Base-by-base conservation (phyloP, 2,797 vertebrate genomes). In the Ptychobarbus kaznakovi region DNA sequence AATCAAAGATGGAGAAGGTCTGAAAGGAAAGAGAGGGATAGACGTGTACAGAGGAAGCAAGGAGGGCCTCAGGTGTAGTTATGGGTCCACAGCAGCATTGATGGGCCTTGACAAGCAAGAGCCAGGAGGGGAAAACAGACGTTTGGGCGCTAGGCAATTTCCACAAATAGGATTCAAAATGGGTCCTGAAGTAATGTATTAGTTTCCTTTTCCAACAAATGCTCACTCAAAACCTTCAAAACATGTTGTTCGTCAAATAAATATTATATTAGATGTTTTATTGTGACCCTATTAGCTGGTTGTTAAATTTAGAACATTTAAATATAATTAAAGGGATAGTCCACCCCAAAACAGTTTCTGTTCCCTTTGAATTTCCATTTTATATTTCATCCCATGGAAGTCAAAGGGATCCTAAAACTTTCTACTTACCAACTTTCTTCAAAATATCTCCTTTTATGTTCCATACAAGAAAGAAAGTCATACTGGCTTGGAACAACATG, bases 91-190 rank as follows among this genome's bases (percentile, higher is more conserved):
- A 86, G 84, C 76, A 82, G 63, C 73, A 65, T 42, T 87, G 87
- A 90, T 90, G 83, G 89, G 86, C 76, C 84, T 65, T 89, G 89
- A 90, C 82, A 88, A 89, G 86, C 46, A 75, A 88, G 77, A 77
- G 86, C 84, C 83, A 72, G 81, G 40, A 88, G 86, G 81, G 80
- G 75, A 72, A 84, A 72, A 76, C 70, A 82, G 80, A 75, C 82
- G 42, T 83, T 87, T 87, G 81, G 65, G 51, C 61, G 28, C 81
- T 56, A 75, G 44, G 46, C 82, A 79, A 81, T 78, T 87, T 82
- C 74, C 10, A 56, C 38, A 46, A 53, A 46, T 40, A 79, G 66
- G 65, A 81, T 28, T 56, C 42, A 61, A 81, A 70, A 81, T 70
- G 28, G 7, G 32, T 38, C 65, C 65, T 81, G 77, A 63, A 70